These are phyloP conservation scores for Beris chalybata DNA, from an alignment of 2,888 invertebrate genomes.

Conservation along the genomic window DNA sequence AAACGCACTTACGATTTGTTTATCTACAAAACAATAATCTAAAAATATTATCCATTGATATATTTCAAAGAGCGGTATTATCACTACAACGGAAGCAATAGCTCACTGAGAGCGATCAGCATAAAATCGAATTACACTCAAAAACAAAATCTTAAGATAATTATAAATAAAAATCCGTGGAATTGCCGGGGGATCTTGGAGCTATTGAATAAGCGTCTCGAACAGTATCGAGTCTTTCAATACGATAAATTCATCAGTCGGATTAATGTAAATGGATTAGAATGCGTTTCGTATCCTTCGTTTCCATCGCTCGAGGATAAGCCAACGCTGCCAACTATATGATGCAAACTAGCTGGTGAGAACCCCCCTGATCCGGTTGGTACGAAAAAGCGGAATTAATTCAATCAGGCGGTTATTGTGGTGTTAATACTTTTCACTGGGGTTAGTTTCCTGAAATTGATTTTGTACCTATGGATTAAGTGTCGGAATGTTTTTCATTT, in stretches of 20 bases:
- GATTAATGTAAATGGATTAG: constrained; percentile 53
- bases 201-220: constrained; percentile 48
- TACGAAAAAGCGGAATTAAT: not conserved
- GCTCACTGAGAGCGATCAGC: constrained; percentile 12
- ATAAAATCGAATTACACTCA: constrained; percentile 23
- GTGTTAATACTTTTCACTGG: constrained; percentile 52
- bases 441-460: constrained; percentile 47
- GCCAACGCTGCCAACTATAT: not conserved
- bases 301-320: constrained; percentile 34
- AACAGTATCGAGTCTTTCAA: constrained; percentile 49
- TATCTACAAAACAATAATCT: too few relatives aligned
- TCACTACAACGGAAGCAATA: too few relatives aligned
- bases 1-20: too few relatives aligned
- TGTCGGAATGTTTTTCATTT: constrained; percentile 53
- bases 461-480: constrained; percentile 52
- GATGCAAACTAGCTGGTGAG: too few relatives aligned
- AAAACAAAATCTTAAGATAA: constrained; percentile 43
- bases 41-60: too few relatives aligned
- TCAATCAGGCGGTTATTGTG: too few relatives aligned
- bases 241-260: too few relatives aligned
- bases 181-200: constrained; percentile 52
- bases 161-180: constrained; percentile 52
- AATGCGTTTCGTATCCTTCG: constrained; percentile 47
- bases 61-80: too few relatives aligned
- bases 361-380: too few relatives aligned